Conservation (phyloP, 2,797 vertebrate genomes). For the Myoxocephalus aenaeus region DNA sequence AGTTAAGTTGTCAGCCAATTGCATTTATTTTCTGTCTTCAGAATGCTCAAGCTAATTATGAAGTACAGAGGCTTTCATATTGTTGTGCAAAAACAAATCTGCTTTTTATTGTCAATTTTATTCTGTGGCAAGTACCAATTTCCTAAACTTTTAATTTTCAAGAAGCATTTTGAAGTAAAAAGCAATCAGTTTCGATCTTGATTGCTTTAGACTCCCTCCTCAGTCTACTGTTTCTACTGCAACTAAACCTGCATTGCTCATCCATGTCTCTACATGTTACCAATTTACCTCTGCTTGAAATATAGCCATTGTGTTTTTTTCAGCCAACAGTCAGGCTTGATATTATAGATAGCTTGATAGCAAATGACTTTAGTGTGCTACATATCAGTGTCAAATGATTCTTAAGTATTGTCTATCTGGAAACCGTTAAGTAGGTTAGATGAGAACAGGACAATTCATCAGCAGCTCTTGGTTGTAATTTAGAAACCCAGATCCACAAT, state of each 20-base stretch:
- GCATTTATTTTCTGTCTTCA: constrained; percentile 47
- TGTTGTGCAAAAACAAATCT: constrained; percentile 34
- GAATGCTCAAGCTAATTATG: constrained; percentile 51
- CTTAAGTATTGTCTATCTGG: constrained; percentile 80
- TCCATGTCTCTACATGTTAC: constrained; percentile 35
- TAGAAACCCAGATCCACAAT: constrained; percentile 70
- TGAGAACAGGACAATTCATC: constrained; percentile 77
- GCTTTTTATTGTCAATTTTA: constrained; percentile 31
- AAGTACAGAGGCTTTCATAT: constrained; percentile 17
- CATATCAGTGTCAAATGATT: constrained; percentile 73
- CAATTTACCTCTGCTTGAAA: constrained; percentile 45
- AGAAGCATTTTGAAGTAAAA: constrained; percentile 9
- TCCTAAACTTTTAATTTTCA: constrained; percentile 17
- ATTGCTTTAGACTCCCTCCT: constrained; percentile 21
- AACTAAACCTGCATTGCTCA: constrained; percentile 23
- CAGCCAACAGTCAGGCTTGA: constrained; percentile 38
- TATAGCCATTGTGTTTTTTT: constrained; percentile 15
- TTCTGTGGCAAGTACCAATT: constrained; percentile 30
- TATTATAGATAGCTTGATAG: constrained; percentile 37
- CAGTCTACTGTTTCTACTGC: constrained; percentile 19
- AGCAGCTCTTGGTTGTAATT: constrained; percentile 77
- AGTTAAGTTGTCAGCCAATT: constrained; percentile 52
- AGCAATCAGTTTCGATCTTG: constrained; percentile 8
- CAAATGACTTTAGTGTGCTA: constrained; percentile 69
- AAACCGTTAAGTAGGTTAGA: constrained; percentile 79